These are phyloP conservation scores for Diabrotica balteata DNA, from an alignment of 2,888 invertebrate genomes.

Conservation along the genomic window DNA sequence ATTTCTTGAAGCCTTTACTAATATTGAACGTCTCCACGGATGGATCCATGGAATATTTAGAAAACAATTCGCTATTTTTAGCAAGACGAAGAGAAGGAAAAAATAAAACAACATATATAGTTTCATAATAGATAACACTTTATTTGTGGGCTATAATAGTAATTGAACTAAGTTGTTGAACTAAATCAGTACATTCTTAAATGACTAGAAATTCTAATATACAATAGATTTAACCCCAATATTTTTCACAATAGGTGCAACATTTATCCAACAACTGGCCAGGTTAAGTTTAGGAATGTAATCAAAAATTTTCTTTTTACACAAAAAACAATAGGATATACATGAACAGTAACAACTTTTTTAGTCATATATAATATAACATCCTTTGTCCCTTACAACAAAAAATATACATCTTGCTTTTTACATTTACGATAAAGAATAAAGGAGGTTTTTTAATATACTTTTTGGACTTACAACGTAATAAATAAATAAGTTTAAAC, in stretches of 20 bases:
- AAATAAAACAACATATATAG: neutral
- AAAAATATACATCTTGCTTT: constrained; percentile 1
- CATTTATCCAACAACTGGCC: constrained; percentile 44
- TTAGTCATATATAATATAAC: constrained; percentile 20
- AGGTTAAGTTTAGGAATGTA: constrained; percentile 43
- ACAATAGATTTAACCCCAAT: constrained; percentile 43
- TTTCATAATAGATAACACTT: constrained; percentile 52
- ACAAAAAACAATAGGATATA: constrained; percentile 38
- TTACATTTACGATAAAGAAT: constrained; percentile 13
- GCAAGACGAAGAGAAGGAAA: neutral
- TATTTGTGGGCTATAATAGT: constrained; percentile 52
- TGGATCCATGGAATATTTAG: no score
- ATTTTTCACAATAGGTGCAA: constrained; percentile 21
- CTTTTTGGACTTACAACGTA: constrained; percentile 31
- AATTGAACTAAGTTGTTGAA: constrained; percentile 52
- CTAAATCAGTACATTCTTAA: constrained; percentile 58
- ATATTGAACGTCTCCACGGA: no score
- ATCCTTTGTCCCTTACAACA: constrained; percentile 17
- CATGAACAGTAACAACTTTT: constrained; percentile 36
- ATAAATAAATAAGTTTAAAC: constrained; percentile 51
- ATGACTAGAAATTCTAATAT: constrained; percentile 59
- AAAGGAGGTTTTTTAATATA: constrained; percentile 28
- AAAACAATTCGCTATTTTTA: no score
- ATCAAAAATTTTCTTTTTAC: constrained; percentile 31
- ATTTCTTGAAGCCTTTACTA: no score